Conservation (phyloP, 2,888 invertebrate genomes). For the Lasioglossum leucozonium region DNA sequence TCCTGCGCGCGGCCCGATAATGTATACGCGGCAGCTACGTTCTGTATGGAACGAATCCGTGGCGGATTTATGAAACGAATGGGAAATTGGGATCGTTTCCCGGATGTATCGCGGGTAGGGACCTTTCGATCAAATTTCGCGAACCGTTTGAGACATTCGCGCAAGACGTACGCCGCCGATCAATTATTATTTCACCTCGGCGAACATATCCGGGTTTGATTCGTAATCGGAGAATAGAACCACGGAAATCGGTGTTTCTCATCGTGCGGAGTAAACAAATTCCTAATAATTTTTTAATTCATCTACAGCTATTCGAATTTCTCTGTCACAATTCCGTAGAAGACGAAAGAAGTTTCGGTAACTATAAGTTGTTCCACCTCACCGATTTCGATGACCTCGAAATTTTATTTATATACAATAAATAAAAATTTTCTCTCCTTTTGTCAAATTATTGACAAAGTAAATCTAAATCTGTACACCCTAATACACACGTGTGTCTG, state of each 20-base stretch:
- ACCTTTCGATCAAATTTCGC: slow-evolving; percentile 46
- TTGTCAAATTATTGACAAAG: too few relatives aligned
- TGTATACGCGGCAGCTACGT: slow-evolving; percentile 56
- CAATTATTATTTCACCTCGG: neutral
- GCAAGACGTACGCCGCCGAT: neutral
- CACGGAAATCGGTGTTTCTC: neutral
- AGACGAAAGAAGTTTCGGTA: too few relatives aligned
- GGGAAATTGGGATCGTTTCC: slow-evolving; percentile 50
- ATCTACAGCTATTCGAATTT: too few relatives aligned
- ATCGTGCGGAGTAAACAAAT: neutral
- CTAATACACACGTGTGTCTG: too few relatives aligned
- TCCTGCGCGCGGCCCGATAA: slow-evolving; percentile 54
- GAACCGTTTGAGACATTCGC: slow-evolving; percentile 4
- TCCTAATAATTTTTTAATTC: too few relatives aligned
- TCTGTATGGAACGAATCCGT: slow-evolving; percentile 62
- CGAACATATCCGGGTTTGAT: neutral
- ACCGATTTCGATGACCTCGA: too few relatives aligned
- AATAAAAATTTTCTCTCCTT: too few relatives aligned
- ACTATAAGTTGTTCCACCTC: too few relatives aligned
- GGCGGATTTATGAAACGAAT: slow-evolving; percentile 72
- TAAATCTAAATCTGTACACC: too few relatives aligned
- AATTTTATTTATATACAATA: too few relatives aligned
- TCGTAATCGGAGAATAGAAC: neutral
- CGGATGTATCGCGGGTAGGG: slow-evolving; percentile 22
- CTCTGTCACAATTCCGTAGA: too few relatives aligned